Evolutionary conservation across 2,797 vertebrate species (phyloP), one percentile per base, ranked within the genome.

Genomic region (Characodon lateralis): DNA sequence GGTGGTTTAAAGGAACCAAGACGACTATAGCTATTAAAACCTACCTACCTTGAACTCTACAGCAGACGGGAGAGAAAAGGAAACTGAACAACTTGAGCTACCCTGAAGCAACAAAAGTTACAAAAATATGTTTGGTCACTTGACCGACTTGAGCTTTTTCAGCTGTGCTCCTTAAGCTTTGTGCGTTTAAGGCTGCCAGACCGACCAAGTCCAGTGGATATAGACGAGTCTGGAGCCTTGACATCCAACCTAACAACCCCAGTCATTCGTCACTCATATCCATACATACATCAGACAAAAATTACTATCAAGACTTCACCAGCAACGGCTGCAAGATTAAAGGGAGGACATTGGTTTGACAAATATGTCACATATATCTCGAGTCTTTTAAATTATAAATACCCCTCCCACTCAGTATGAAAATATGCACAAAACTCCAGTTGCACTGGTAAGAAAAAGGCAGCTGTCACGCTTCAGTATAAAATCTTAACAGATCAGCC

Each of bases 101-200:
- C 56, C 81, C 73, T 43, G 77, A 84, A 20, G 69, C 18, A 14
- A 66, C 10, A 31, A 83, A 88, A 86, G 31, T 82, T 92, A 93
- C 68, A 94, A 94, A 94, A 94, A 95, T 93, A 95, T 80, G 87
- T 89, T 93, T 91, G 83, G 86, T 94, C 85, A 90, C 87, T 5
- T 78, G 91, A 93, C 87, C 84, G 78, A 88, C 78, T 74, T 78
- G 74, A 89, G 84, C 86, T 84, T 84, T 46, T 86, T 90, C 88
- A 92, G 85, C 91, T 91, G 92, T 91, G 90, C 87, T 84, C 89
- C 68, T 82, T 72, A 79, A 89, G 86, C 78, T 83, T 89, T 93
- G 93, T 93, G 91, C 87, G 87, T 91, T 90, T 89, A 89, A 89
- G 87, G 89, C 87, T 78, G 61, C 22, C 16, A 86, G 71, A 85